Conservation (phyloP, 1,140 invertebrate species). For the Orius laevigatus region DNA sequence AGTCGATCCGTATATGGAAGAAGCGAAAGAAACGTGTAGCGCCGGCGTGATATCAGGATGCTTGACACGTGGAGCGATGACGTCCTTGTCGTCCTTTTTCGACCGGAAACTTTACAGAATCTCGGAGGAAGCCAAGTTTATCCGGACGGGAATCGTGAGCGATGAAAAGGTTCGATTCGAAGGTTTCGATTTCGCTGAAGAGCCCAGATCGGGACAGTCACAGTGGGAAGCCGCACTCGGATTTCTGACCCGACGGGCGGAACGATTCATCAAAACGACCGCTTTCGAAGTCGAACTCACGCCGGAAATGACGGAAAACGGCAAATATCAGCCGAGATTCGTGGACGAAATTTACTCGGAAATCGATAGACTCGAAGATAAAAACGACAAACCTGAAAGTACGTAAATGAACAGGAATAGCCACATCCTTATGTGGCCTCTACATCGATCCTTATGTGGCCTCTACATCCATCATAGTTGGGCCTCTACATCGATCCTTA, state of each 20-base stretch:
- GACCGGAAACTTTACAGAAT: conserved; percentile 37
- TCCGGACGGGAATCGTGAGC: conserved; percentile 44
- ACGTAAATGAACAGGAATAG: too few relatives aligned
- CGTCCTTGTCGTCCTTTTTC: conserved; percentile 59
- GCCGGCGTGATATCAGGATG: conserved; percentile 61
- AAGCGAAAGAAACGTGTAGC: conserved; percentile 49
- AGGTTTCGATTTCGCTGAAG: conserved; percentile 46
- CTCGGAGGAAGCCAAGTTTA: conserved; percentile 48
- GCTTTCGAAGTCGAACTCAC: conserved; percentile 53
- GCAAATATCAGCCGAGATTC: conserved; percentile 55
- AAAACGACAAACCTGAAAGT: conserved; percentile 61
- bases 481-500: too few relatives aligned
- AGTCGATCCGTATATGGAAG: conserved; percentile 55
- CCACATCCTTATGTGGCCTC: too few relatives aligned
- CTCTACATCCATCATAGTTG: too few relatives aligned
- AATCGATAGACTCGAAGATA: conserved; percentile 59
- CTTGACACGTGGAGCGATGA: conserved; percentile 56
- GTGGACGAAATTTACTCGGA: conserved; percentile 67
- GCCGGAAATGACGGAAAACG: conserved; percentile 44
- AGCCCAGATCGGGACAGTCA: conserved; percentile 45
- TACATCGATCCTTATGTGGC: too few relatives aligned
- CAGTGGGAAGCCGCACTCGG: conserved; percentile 65
- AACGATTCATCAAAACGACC: conserved; percentile 57
- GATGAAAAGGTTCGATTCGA: conserved; percentile 28
- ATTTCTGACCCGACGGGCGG: conserved; percentile 46